Percentiles rank a stretch among this genome's conserved stretches.
These are phyloP conservation scores for Teleopsis dalmanni DNA, from an alignment of 1,140 invertebrate species.

Conservation along the genomic window DNA sequence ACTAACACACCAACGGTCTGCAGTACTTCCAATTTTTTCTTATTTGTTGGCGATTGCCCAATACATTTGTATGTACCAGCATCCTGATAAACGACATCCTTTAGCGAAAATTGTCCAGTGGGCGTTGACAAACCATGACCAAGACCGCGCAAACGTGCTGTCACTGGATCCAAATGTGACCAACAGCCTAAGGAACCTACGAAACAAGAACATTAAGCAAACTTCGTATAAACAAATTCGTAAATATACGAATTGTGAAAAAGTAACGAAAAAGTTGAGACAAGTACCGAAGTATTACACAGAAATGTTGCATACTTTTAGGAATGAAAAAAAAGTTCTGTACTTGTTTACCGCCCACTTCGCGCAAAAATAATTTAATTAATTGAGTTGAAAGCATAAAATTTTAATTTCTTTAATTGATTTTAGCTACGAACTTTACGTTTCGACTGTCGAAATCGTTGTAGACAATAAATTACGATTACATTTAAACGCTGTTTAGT, in stretches of 20 bases:
- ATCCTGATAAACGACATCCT: constrained; percentile 67
- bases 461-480: too few species aligned
- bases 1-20: constrained; percentile 46
- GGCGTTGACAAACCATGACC: constrained; percentile 54
- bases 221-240: too few species aligned
- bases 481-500: too few species aligned
- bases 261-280: too few species aligned
- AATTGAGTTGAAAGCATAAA: constrained; percentile 34
- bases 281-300: too few species aligned
- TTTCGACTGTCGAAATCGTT: too few species aligned
- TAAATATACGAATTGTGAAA: too few species aligned
- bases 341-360: neutral
- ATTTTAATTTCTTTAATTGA: constrained; percentile 42
- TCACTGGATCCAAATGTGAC: constrained; percentile 49
- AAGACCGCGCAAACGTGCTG: constrained; percentile 52
- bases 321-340: too few species aligned
- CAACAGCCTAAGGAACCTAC: constrained; percentile 50
- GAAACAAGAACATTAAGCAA: constrained; percentile 12
- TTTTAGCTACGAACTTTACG: too few species aligned
- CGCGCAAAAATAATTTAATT: constrained; percentile 26
- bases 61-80: constrained; percentile 69
- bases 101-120: constrained; percentile 54
- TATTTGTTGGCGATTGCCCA: constrained; percentile 51
- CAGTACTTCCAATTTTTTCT: constrained; percentile 47
- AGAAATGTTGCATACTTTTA: too few species aligned